Evolutionary conservation across 2,888 invertebrate genomes (phyloP), one percentile per base, ranked within the genome.

Genomic region (Teleiodes luculella): DNA sequence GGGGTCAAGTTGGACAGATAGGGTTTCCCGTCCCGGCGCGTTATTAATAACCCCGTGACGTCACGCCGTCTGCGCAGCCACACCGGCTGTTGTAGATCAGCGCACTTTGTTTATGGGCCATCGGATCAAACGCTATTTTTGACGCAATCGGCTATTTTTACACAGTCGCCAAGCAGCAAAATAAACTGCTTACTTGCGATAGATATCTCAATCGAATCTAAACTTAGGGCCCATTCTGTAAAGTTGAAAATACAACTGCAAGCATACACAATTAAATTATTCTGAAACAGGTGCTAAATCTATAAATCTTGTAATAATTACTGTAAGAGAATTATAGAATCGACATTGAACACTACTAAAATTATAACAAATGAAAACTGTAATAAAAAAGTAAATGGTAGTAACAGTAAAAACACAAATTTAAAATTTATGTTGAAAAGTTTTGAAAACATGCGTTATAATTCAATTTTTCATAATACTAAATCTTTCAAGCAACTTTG

Each of bases 1-100:
- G 74, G 72, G 86, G 86, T 85, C 85, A 84, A 83, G 85, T 76
- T 76, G 61, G 63, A 59, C 72, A 80, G 79, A 75, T 86, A 83
- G 82, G 74, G 72, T 87, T 82, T 85, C 85, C 80, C 77, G 70
- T 58, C 60, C 61, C 60, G 52, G 63, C 65, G 60, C 47, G 70
- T 64, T 75, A 79, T 71, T 72, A 77, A 70, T 75, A 74, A 63
- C 28, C 48, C 35, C 14, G 64, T 80, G 82, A 84, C 87, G 87
- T 86, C 81, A 80, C 70, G 11, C 55, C 50, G 57, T 70, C 74
- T 72, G 73, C 74, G 79, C 70, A 70, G 80, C 76, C 80, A 74
- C 74, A 73, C 73, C 74, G 80, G 79, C 81, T 79, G 72, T 66
- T 69, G 70, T 74, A 73, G 72, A 79, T 77, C 82, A 72, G 71